Conservation (phyloP, 2,113 vertebrate genomes). For the Chitala chitala region DNA sequence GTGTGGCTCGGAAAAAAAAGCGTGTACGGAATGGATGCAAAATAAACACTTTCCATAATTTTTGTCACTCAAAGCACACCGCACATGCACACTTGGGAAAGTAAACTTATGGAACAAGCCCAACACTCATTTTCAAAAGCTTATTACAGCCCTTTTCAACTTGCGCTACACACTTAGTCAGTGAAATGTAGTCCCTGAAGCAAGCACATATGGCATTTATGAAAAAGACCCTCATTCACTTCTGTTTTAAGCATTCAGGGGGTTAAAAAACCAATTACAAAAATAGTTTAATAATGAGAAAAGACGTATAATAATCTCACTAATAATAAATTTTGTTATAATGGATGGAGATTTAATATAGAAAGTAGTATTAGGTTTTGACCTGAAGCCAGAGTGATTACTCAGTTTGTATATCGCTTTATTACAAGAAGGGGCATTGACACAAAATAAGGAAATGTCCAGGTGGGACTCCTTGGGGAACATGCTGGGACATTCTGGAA, state of each 20-base stretch:
- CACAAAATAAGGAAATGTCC: not conserved
- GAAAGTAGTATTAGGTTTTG: not conserved
- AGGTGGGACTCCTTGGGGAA: too few relatives aligned
- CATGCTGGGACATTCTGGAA: not conserved
- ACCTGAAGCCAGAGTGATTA: not conserved
- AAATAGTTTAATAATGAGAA: not conserved
- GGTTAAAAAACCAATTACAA: conserved; percentile 26
- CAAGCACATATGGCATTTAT: conserved; percentile 15
- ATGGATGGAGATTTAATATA: not conserved
- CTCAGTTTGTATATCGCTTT: not conserved
- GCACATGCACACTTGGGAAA: conserved; percentile 3
- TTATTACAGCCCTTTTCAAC: conserved; percentile 58
- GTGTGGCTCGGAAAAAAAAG: conserved; percentile 29
- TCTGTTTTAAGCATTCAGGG: too few relatives aligned
- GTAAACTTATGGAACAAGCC: conserved; percentile 35
- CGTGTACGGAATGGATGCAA: conserved; percentile 24
- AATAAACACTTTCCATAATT: conserved; percentile 30
- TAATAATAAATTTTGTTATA: not conserved
- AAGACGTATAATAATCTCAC: too few relatives aligned
- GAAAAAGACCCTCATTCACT: conserved; percentile 19
- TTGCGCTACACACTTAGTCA: conserved; percentile 62
- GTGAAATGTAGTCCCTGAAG: conserved; percentile 47
- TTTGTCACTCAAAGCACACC: conserved; percentile 21
- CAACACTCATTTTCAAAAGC: conserved; percentile 36
- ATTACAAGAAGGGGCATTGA: conserved; percentile 2